Percentiles rank a stretch among this genome's conserved stretches.
These are phyloP conservation scores for Glaucopsyche alexis DNA, from an alignment of 2,888 invertebrate genomes.

Conservation along the genomic window DNA sequence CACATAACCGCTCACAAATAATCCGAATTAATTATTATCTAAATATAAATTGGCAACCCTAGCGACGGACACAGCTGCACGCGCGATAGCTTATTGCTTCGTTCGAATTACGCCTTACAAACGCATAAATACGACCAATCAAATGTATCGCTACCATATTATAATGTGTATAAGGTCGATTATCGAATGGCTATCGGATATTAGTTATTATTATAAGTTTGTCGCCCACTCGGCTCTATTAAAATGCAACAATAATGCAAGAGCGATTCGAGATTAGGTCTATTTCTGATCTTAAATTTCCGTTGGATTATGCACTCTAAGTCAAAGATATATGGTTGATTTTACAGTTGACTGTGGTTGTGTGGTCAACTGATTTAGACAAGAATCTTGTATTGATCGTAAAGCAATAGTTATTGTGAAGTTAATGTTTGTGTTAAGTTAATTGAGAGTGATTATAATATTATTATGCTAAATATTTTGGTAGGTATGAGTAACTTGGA, in stretches of 20 bases:
- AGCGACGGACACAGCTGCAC: slow-evolving; percentile 66
- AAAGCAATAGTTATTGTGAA: slow-evolving; percentile 29
- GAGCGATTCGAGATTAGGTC: slow-evolving; percentile 48
- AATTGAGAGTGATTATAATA: not conserved
- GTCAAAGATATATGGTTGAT: not conserved
- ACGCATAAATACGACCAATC: slow-evolving; percentile 42
- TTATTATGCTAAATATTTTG: slow-evolving; percentile 15
- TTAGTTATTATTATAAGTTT: slow-evolving; percentile 40
- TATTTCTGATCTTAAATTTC: slow-evolving; percentile 42
- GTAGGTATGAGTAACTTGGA: slow-evolving; percentile 39
- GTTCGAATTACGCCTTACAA: slow-evolving; percentile 59
- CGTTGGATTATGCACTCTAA: slow-evolving; percentile 31
- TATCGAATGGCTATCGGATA: slow-evolving; percentile 41
- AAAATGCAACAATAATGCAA: slow-evolving; percentile 53
- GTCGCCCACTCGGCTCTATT: slow-evolving; percentile 49
- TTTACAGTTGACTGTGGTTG: slow-evolving; percentile 21
- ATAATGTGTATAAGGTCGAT: slow-evolving; percentile 38
- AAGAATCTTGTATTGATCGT: slow-evolving; percentile 31
- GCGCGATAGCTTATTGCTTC: slow-evolving; percentile 70
- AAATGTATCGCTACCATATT: slow-evolving; percentile 39
- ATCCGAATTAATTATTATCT: slow-evolving; percentile 66
- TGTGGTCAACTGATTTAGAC: slow-evolving; percentile 34
- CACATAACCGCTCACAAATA: slow-evolving; percentile 56
- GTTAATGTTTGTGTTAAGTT: slow-evolving; percentile 6
- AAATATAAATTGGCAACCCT: slow-evolving; percentile 75